phyloP scores from a whole-genome alignment of 2,888 invertebrate species.

The Drosophila prostipennis region DNA sequence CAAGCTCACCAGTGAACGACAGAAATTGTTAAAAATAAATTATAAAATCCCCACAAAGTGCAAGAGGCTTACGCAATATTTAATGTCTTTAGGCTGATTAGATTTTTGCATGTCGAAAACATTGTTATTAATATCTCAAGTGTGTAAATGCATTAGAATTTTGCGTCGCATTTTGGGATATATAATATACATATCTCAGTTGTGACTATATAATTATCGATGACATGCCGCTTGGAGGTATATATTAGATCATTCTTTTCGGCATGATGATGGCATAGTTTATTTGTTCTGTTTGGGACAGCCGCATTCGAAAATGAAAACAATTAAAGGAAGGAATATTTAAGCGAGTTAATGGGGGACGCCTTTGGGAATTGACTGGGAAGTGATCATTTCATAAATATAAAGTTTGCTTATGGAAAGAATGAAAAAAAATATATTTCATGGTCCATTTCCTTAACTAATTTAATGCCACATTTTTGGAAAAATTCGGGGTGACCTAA shows the following conservation, averaged over 20 bases:
- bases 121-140: slow-evolving; percentile 60
- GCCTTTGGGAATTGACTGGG: not conserved
- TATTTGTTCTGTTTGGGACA: slow-evolving; percentile 19
- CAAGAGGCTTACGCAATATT: slow-evolving; percentile 56
- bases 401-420: not conserved
- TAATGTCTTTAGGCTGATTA: slow-evolving; percentile 56
- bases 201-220: slow-evolving; percentile 65
- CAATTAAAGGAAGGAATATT: slow-evolving; percentile 38
- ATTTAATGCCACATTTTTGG: not conserved
- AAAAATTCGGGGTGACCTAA: not conserved
- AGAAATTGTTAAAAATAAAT: slow-evolving; percentile 51
- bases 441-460: not conserved
- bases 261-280: slow-evolving; percentile 48
- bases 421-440: not conserved
- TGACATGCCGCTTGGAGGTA: slow-evolving; percentile 53
- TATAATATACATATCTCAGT: slow-evolving; percentile 46
- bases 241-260: slow-evolving; percentile 68
- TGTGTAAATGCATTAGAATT: slow-evolving; percentile 63
- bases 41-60: slow-evolving; percentile 49
- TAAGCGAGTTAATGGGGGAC: not conserved
- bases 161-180: slow-evolving; percentile 65
- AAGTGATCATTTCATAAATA: not conserved
- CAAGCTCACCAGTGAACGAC: slow-evolving; percentile 1
- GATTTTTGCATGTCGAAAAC: slow-evolving; percentile 64
- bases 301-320: slow-evolving; percentile 1